These are phyloP conservation scores for Cynopterus sphinx DNA, from an alignment of 2,797 vertebrate genomes.

Conservation along the genomic window DNA sequence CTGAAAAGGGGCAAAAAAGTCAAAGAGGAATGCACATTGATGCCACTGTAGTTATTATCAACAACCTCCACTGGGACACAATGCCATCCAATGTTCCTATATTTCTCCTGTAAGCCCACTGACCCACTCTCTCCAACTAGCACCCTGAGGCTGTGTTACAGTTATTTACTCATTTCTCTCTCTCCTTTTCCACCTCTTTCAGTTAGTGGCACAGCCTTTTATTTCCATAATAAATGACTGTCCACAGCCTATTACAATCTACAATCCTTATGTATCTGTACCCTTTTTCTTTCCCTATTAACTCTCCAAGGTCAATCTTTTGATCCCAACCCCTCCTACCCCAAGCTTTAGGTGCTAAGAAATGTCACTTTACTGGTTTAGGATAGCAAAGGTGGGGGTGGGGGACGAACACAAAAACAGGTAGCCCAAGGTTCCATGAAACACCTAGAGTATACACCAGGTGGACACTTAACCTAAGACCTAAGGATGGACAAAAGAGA, in stretches of 20 bases:
- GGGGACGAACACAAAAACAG: no score
- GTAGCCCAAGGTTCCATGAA: background rate
- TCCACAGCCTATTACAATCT: background rate
- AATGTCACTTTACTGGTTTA: background rate
- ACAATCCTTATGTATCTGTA: background rate
- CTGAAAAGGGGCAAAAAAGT: background rate
- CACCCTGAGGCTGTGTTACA: background rate
- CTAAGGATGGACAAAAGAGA: background rate
- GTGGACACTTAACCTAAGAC: background rate
- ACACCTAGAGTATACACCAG: background rate
- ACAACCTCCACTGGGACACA: background rate
- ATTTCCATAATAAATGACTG: background rate
- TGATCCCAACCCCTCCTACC: background rate
- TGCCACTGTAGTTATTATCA: background rate
- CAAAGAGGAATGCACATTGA: background rate
- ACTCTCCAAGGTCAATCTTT: conserved; percentile 21
- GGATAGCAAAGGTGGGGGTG: background rate
- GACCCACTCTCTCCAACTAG: background rate
- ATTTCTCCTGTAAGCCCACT: background rate
- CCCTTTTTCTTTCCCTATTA: background rate
- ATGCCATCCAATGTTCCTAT: background rate
- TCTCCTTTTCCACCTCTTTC: background rate
- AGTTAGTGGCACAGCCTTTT: background rate
- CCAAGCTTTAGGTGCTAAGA: background rate
- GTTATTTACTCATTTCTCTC: background rate